A percentile compares a stretch with the other conserved stretches of the same genome.
Evolutionary conservation across 2,113 vertebrate species (phyloP).

Genomic region (Pterocles gutturalis): DNA sequence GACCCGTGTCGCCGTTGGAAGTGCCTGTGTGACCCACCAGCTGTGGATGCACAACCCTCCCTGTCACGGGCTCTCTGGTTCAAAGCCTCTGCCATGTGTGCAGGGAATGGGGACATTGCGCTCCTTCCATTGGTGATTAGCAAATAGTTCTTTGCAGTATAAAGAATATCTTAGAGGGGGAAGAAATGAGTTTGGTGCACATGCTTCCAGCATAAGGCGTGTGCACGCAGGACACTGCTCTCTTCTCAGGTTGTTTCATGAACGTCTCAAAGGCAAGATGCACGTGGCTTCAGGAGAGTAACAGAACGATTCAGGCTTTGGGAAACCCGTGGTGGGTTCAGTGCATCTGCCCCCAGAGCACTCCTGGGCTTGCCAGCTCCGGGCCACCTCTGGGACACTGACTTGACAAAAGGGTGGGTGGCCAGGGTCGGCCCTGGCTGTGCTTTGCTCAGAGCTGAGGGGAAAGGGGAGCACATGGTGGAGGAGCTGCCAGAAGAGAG

Average conservation of each 20-base stretch:
- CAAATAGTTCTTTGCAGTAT: not conserved
- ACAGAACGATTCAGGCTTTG: not conserved
- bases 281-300: not conserved
- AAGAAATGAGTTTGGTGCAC: not conserved
- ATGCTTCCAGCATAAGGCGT: accelerated
- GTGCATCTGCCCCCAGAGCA: not conserved
- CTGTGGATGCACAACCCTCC: not conserved
- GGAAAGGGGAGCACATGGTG: not conserved
- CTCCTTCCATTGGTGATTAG: not conserved
- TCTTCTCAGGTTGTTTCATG: not conserved
- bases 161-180: not conserved
- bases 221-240: accelerated
- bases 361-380: not conserved
- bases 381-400: not conserved
- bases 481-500: not conserved
- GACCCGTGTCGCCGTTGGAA: not conserved
- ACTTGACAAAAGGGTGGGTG: not conserved
- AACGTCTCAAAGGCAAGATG: not conserved
- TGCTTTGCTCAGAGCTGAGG: not conserved
- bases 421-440: not conserved
- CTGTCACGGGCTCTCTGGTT: not conserved
- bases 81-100: accelerated
- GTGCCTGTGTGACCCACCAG: not conserved
- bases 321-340: not conserved
- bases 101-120: not conserved